Evolutionary conservation across 2,888 invertebrate genomes (phyloP).

Genomic region (Oasisia sp.): DNA sequence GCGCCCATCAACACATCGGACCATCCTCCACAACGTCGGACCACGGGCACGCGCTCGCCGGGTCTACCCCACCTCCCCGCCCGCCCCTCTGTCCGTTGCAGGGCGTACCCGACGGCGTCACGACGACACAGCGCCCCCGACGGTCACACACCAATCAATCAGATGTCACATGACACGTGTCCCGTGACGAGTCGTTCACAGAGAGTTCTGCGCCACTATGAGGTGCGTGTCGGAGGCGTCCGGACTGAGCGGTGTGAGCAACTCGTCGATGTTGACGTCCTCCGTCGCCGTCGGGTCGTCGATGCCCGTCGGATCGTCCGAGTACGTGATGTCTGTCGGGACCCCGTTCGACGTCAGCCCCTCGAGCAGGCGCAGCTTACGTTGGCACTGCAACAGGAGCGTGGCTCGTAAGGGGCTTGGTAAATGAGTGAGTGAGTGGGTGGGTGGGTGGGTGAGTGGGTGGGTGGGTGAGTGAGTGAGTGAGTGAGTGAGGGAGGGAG

Average conservation of each 20-base stretch:
- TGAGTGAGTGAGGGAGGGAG: too few species aligned
- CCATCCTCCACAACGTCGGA: too few species aligned
- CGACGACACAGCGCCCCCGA: neutral
- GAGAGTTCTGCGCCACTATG: neutral
- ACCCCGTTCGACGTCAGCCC: neutral
- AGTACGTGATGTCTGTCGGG: neutral
- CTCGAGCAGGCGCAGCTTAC: neutral
- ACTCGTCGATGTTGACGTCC: neutral
- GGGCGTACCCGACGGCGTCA: neutral
- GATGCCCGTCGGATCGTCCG: neutral
- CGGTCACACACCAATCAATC: neutral
- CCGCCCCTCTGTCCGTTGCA: neutral
- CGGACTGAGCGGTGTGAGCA: neutral
- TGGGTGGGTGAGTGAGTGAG: too few species aligned
- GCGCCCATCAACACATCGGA: too few species aligned
- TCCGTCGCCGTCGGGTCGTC: neutral
- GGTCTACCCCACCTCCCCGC: neutral
- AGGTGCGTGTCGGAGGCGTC: neutral
- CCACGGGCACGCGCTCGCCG: neutral
- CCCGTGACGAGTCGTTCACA: neutral
- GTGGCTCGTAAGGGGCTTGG: neutral
- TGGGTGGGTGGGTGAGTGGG: too few species aligned
- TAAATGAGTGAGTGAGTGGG: too few species aligned
- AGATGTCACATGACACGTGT: neutral
- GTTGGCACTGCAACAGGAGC: neutral